A percentile compares a stretch with the other conserved stretches of the same genome.
Evolutionary conservation across 2,888 invertebrate species (phyloP).

Genomic region (Monoplex corrugatus): DNA sequence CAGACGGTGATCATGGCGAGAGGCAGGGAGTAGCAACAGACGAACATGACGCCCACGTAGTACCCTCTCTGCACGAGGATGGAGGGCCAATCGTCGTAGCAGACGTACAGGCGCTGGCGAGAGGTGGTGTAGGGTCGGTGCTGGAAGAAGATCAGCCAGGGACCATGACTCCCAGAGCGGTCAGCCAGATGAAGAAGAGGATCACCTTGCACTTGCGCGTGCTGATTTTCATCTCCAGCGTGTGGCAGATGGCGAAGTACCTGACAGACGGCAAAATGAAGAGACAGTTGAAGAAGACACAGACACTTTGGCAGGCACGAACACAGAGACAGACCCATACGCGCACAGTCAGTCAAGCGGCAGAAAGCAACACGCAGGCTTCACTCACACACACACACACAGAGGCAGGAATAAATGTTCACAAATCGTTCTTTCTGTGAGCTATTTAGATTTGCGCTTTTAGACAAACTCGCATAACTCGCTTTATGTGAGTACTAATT

Average conservation of each 20-base stretch:
- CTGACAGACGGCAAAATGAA: conserved; percentile 84
- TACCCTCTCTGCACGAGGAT: conserved; percentile 87
- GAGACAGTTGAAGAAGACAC: not conserved
- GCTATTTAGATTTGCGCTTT: too few relatives aligned
- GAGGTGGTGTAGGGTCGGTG: conserved; percentile 51
- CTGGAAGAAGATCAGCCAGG: conserved; percentile 95
- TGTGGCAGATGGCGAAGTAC: conserved; percentile 97
- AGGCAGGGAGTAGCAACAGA: conserved; percentile 94
- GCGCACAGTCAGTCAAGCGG: too few relatives aligned
- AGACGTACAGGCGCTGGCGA: conserved; percentile 62
- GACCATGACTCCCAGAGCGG: conserved; percentile 90
- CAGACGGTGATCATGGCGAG: conserved; percentile 94
- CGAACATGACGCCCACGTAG: conserved; percentile 92
- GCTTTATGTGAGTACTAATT: not conserved
- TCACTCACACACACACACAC: too few relatives aligned
- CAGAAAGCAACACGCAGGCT: too few relatives aligned
- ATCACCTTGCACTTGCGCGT: conserved; percentile 92
- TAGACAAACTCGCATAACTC: not conserved
- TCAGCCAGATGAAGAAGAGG: conserved; percentile 94
- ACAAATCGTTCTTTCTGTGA: too few relatives aligned
- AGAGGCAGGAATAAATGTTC: too few relatives aligned
- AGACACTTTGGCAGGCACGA: too few relatives aligned
- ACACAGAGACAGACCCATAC: too few relatives aligned
- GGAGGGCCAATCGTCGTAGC: conserved; percentile 73
- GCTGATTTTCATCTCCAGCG: conserved; percentile 93